These are phyloP conservation scores for Erpobdella octoculata DNA, from an alignment of 2,888 invertebrate genomes.

Conservation along the genomic window DNA sequence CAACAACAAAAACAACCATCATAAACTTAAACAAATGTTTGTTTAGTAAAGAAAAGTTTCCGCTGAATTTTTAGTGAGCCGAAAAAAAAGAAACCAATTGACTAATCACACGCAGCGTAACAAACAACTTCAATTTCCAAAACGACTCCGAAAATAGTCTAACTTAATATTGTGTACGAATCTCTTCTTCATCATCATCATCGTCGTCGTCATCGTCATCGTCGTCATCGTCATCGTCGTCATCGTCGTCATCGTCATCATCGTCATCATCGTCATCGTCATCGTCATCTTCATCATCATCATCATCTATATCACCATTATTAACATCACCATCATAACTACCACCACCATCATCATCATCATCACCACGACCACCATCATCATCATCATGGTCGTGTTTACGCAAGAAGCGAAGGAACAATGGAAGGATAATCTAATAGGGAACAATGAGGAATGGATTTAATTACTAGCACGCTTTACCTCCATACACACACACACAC, in stretches of 20 bases:
- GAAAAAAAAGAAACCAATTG: too few relatives aligned
- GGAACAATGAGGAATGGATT: too few relatives aligned
- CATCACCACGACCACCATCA: conserved; percentile 2
- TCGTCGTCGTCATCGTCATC: conserved; percentile 9
- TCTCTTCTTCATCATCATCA: conserved; percentile 15
- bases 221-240: background rate
- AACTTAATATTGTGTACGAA: too few relatives aligned
- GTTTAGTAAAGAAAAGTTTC: too few relatives aligned
- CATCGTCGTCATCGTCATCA: conserved; percentile 6
- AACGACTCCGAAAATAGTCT: too few relatives aligned
- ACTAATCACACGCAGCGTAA: too few relatives aligned
- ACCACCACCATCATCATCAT: conserved; percentile 3
- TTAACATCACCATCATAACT: background rate
- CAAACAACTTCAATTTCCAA: too few relatives aligned
- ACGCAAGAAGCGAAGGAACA: background rate
- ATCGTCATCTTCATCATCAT: conserved; percentile 9
- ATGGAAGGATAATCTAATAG: background rate
- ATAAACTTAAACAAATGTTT: background rate
- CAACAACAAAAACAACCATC: conserved; percentile 6
- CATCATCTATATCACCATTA: conserved; percentile 1
- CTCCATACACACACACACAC: too few relatives aligned
- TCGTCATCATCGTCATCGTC: conserved; percentile 6
- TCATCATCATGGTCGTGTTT: conserved; percentile 2
- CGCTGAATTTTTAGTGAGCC: too few relatives aligned
- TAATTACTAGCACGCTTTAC: too few relatives aligned